phyloP scores from a whole-genome alignment of 2,113 vertebrate genomes.

The Synodontis membranacea region DNA sequence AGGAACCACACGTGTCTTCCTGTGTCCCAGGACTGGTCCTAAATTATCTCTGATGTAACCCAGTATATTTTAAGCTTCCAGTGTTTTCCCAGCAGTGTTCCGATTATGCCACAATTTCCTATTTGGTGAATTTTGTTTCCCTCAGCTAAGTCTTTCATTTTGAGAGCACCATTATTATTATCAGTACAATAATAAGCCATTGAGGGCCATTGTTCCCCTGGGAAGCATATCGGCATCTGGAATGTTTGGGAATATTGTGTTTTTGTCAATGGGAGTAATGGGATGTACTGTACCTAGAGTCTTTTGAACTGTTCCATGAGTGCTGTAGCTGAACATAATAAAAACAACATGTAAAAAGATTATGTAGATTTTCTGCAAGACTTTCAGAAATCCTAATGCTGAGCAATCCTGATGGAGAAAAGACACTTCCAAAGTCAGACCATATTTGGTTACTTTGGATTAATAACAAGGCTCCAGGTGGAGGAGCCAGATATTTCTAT shows the following conservation, averaged over 20 bases:
- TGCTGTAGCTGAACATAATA: background rate
- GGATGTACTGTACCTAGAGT: slow-evolving; percentile 36
- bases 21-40: slow-evolving; percentile 35
- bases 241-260: slow-evolving; percentile 41
- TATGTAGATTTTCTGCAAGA: slow-evolving; percentile 6
- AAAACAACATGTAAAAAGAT: too few relatives aligned
- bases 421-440: background rate
- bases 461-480: slow-evolving; percentile 3
- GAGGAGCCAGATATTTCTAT: slow-evolving; percentile 1
- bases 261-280: slow-evolving; percentile 38
- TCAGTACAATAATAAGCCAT: slow-evolving; percentile 50
- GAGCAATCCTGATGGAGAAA: background rate
- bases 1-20: background rate
- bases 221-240: slow-evolving; percentile 38
- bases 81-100: slow-evolving; percentile 55
- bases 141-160: background rate
- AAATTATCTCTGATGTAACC: slow-evolving; percentile 30
- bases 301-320: slow-evolving; percentile 21
- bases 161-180: slow-evolving; percentile 37
- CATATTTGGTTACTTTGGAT: slow-evolving; percentile 11
- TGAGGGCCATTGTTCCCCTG: slow-evolving; percentile 41
- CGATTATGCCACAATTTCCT: slow-evolving; percentile 17
- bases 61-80: background rate
- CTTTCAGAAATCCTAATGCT: background rate
- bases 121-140: slow-evolving; percentile 20